Base-by-base conservation (phyloP, 2,113 vertebrate species). In the Lota lota region DNA sequence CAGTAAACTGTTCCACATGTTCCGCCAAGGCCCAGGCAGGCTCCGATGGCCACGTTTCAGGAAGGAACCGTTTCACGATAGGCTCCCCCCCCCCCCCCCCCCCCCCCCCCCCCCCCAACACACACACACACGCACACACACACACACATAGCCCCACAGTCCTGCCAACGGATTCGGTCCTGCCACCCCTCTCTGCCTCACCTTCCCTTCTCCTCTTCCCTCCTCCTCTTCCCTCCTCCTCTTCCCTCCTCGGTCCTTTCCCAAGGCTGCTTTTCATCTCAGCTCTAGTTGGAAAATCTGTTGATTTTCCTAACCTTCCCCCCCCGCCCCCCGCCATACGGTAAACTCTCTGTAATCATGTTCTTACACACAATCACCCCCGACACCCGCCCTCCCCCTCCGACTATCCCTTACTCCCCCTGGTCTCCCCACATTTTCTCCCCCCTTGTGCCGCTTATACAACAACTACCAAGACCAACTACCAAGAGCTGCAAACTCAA, bases 1-100 rank as follows among this genome's bases (percentile, higher is more conserved):
- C 90, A 89, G 90, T 93, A 93, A 93, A 93, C 92, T 91, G 90
- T 93, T 93, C 92, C 92, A 93, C 92, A 92, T 92, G 91, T 93
- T 90, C 82, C 83, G 89, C 86, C 87, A 86, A 81, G 72, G 80
- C 84, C 86, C 85, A 82, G 84, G 87, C 87, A 83, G 86, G 87
- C 90, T 90, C 82, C 85, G 89, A 88, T 91, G 88, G 91, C 90
- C 92, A 93, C 91, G 90, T 92, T 91, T 92, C 90, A 93, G 92
- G 90, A 92, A 93, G 86, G 80, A 88, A 83, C 88, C 79, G 84
- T 80, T 78, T 71, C 73, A 57, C 73, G 70, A 89, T 87, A 87
- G 83, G 85, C 85, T 88, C 87, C 87, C 75, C 86, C 78, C 82
- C 77, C 80, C 75, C 79, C 88, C 78, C 63, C 54, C 15, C 61